Evolutionary conservation across 1,140 invertebrate species (phyloP).

Genomic region (Trinorchestia longiramus): DNA sequence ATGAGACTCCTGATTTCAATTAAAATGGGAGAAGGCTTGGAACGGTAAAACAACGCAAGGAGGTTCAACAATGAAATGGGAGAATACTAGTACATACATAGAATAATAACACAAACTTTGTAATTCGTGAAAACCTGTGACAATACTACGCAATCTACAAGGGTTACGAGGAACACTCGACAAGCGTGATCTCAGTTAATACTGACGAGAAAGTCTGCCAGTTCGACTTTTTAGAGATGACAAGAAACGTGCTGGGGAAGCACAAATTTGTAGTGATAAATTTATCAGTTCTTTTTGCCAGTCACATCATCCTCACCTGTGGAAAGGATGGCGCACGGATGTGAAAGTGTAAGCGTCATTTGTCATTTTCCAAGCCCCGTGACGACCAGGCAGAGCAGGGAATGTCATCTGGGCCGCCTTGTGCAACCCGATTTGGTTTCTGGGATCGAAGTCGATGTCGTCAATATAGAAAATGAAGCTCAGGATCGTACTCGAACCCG

Average conservation of each 20-base stretch:
- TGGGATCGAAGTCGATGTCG: neutral
- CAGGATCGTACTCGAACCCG: conserved; percentile 21
- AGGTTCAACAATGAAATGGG: too few species aligned
- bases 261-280: neutral
- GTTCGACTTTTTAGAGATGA: neutral
- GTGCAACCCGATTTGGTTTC: neutral
- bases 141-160: too few species aligned
- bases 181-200: too few species aligned
- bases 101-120: too few species aligned
- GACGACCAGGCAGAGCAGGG: neutral
- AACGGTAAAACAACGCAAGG: too few species aligned
- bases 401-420: neutral
- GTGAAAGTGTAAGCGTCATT: neutral
- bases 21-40: too few species aligned
- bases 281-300: neutral
- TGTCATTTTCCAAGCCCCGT: neutral
- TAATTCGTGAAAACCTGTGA: too few species aligned
- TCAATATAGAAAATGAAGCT: neutral
- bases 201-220: too few species aligned
- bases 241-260: neutral
- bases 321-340: conserved; percentile 36
- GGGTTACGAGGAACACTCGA: too few species aligned
- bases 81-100: too few species aligned
- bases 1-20: too few species aligned
- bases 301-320: neutral